These are phyloP conservation scores for Netelia inedita DNA, from an alignment of 2,888 invertebrate species.

Conservation along the genomic window DNA sequence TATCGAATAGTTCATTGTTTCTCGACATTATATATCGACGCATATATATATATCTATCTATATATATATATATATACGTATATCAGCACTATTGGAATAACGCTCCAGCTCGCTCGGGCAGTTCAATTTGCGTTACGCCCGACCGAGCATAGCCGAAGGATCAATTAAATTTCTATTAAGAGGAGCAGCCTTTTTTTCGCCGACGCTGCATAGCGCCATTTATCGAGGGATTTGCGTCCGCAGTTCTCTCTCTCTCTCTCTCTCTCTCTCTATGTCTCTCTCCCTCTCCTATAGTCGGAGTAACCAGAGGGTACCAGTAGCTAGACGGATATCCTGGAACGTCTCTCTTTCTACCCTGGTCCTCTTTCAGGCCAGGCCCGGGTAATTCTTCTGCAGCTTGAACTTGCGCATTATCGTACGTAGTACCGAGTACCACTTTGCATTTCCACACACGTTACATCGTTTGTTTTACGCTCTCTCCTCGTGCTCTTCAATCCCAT, in stretches of 20 bases:
- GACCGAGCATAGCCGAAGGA: conserved; percentile 82
- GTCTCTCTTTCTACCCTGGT: conserved; percentile 13
- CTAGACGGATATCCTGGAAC: conserved; percentile 25
- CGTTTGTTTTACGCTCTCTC: neutral
- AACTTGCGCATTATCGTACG: conserved; percentile 28
- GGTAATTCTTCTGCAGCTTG: conserved; percentile 56
- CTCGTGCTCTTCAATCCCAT: neutral
- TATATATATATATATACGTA: conserved; percentile 20
- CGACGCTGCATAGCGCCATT: conserved; percentile 74
- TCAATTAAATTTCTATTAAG: conserved; percentile 85
- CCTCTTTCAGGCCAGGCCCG: conserved; percentile 18
- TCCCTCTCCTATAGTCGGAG: conserved; percentile 16
- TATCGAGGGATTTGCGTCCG: conserved; percentile 77
- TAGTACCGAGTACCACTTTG: conserved; percentile 8
- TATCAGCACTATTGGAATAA: conserved; percentile 42
- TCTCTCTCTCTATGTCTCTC: conserved; percentile 12
- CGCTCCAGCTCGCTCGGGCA: conserved; percentile 58
- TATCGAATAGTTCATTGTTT: conserved; percentile 41
- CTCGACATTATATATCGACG: conserved; percentile 32
- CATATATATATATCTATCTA: conserved; percentile 35
- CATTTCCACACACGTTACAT: conserved; percentile 31
- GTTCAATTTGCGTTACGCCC: conserved; percentile 83
- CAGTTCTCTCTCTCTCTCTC: conserved; percentile 11
- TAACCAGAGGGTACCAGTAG: neutral
- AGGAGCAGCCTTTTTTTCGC: conserved; percentile 66